phyloP scores from a whole-genome alignment of 2,113 vertebrate genomes.

The Glareola pratincola region DNA sequence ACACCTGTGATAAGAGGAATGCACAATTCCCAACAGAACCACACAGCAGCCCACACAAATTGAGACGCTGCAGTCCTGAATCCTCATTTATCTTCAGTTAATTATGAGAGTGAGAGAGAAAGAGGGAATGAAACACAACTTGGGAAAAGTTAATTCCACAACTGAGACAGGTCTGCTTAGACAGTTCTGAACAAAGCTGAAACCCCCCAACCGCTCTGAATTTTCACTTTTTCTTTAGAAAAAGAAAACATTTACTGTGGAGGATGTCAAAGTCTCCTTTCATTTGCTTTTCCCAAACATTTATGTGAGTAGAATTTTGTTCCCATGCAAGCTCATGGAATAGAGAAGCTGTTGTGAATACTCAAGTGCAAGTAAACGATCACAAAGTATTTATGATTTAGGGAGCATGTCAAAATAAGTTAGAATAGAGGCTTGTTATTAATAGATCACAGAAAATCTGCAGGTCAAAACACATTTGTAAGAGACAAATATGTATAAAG shows the following conservation, averaged over 20 bases:
- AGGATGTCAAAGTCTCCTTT: not conserved
- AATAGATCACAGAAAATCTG: not conserved
- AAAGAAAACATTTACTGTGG: not conserved
- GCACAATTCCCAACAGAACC: not conserved
- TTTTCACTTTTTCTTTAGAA: not conserved
- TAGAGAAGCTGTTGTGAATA: constrained; percentile 7
- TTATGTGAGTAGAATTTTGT: not conserved
- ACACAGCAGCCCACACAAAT: not conserved
- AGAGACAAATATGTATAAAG: not conserved
- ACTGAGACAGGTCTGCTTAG: not conserved
- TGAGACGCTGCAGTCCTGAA: not conserved
- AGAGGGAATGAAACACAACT: not conserved
- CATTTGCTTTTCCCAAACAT: not conserved
- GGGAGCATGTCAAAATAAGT: not conserved
- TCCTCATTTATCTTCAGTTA: not conserved
- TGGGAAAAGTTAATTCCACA: not conserved
- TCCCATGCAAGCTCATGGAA: not conserved
- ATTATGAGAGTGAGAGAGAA: not conserved
- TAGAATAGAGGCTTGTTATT: not conserved
- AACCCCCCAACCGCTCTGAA: not conserved
- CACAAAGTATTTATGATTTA: not conserved
- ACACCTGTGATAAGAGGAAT: not conserved
- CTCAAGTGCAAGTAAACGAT: not conserved
- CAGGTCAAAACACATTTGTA: not conserved
- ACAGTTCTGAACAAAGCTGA: not conserved